Percentiles rank a stretch among this genome's conserved stretches.
Conservation (phyloP, 2,888 invertebrate species). For the Pediacus dermestoides region DNA sequence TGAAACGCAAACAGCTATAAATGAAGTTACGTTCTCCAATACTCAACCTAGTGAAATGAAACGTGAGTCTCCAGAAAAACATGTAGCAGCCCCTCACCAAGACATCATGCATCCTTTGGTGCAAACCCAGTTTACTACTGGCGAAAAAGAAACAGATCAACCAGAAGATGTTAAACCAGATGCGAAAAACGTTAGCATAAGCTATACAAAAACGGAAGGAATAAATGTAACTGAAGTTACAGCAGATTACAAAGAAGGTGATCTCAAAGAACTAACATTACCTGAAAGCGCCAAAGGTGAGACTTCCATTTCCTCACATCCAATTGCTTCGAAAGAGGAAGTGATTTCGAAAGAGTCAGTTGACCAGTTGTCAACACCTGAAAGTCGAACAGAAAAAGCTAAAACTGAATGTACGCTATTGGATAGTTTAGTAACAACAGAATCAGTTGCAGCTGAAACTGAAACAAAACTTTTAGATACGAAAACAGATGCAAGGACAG, state of each 20-base stretch:
- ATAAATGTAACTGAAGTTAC: constrained; percentile 59
- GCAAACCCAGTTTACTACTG: constrained; percentile 49
- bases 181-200: constrained; percentile 53
- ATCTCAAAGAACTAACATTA: constrained; percentile 44
- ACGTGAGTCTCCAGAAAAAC: constrained; percentile 47
- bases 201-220: constrained; percentile 57
- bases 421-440: constrained; percentile 57
- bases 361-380: constrained; percentile 31
- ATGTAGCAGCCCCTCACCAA: constrained; percentile 48
- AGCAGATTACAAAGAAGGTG: constrained; percentile 53
- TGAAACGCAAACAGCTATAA: constrained; percentile 52
- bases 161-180: constrained; percentile 51
- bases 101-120: constrained; percentile 50
- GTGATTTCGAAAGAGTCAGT: constrained; percentile 51
- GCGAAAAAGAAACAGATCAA: constrained; percentile 55
- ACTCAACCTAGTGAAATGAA: constrained; percentile 50
- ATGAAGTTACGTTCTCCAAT: constrained; percentile 51
- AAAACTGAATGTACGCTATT: constrained; percentile 46
- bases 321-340: constrained; percentile 60
- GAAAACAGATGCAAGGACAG: constrained; percentile 51
- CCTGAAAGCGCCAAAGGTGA: constrained; percentile 54
- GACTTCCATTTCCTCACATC: constrained; percentile 53
- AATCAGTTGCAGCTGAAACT: constrained; percentile 57
- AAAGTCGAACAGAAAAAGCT: constrained; percentile 28
- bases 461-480: constrained; percentile 52